These are phyloP conservation scores for Umimayanthus chanpuru DNA, from an alignment of 92 coral and sea anemone genomes.

Conservation along the genomic window DNA sequence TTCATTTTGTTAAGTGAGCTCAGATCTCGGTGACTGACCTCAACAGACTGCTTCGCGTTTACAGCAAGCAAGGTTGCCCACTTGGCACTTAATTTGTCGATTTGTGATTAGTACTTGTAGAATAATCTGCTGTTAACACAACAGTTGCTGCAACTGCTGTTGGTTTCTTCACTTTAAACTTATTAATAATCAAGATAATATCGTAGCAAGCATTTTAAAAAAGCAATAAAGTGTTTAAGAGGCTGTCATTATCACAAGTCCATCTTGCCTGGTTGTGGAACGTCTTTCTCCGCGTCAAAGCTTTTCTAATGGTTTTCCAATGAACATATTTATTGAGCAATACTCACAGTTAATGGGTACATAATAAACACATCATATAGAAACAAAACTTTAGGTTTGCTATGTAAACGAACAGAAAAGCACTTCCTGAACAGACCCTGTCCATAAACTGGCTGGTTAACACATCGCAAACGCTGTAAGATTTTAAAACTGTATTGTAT, in stretches of 20 bases:
- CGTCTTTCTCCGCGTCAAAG: slow-evolving; percentile 6
- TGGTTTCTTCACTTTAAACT: background rate
- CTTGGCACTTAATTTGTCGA: background rate
- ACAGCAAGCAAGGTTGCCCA: background rate
- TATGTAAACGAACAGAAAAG: slow-evolving; percentile 10
- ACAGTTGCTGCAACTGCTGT: background rate
- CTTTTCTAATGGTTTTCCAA: background rate
- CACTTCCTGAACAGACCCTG: slow-evolving; percentile 10
- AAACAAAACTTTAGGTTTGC: background rate
- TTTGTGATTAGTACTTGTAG: slow-evolving; percentile 20
- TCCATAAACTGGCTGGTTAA: background rate
- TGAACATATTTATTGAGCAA: background rate
- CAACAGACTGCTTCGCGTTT: background rate
- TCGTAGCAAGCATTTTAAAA: slow-evolving; percentile 11
- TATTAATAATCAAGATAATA: slow-evolving; percentile 10
- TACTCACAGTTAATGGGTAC: slow-evolving; percentile 9
- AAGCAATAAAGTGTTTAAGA: background rate
- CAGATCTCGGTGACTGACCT: background rate
- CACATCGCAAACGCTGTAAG: background rate
- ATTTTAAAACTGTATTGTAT: background rate
- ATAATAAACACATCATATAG: slow-evolving; percentile 22
- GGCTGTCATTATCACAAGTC: slow-evolving; percentile 8
- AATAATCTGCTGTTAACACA: slow-evolving; percentile 16
- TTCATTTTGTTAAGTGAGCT: background rate
- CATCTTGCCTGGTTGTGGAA: background rate